Evolutionary conservation across 1,140 invertebrate genomes (phyloP).

Genomic region (Paralvinella palmiformis): DNA sequence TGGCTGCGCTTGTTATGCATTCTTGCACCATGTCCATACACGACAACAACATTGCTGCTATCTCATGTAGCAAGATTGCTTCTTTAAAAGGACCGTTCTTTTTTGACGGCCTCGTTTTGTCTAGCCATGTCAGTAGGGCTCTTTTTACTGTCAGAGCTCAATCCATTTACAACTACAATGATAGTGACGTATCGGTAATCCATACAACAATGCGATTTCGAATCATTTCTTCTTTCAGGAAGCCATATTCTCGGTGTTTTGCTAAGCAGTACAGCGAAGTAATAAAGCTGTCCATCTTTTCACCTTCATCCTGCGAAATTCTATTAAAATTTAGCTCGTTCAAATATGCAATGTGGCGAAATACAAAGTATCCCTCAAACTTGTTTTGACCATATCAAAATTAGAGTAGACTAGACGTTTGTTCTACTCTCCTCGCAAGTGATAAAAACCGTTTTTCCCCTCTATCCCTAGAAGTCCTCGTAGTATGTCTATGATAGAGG

Average conservation of each 20-base stretch:
- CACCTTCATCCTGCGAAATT: neutral
- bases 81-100: neutral
- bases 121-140: neutral
- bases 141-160: neutral
- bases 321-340: too few relatives aligned
- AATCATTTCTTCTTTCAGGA: neutral
- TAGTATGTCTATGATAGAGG: too few relatives aligned
- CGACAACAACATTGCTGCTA: neutral
- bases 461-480: too few relatives aligned
- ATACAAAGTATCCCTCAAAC: too few relatives aligned
- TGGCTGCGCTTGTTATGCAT: neutral
- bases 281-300: neutral
- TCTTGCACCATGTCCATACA: neutral
- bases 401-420: too few relatives aligned
- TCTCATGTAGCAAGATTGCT: neutral
- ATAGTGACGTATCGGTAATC: neutral
- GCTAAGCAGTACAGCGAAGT: neutral
- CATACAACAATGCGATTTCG: neutral
- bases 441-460: too few relatives aligned
- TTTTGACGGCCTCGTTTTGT: slow-evolving; percentile 2
- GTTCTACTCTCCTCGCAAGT: too few relatives aligned
- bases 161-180: neutral
- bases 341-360: too few relatives aligned
- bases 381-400: too few relatives aligned
- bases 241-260: neutral